Evolutionary conservation across 1,140 invertebrate species (phyloP).

Genomic region (Drosophila varians): DNA sequence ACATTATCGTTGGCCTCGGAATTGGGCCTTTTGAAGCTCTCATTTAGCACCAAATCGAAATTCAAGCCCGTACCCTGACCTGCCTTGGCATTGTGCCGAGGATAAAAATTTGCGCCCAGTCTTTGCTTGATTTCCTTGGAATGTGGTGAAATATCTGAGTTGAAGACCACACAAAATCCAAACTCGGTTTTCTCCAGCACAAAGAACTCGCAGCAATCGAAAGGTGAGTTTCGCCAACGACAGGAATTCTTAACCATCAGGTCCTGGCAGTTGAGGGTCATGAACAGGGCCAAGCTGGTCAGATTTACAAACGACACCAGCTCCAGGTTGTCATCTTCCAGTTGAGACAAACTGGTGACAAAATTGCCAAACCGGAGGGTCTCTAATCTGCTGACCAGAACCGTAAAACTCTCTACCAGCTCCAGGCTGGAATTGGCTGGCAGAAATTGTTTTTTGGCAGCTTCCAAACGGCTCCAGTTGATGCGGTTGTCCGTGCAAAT

Average conservation of each 20-base stretch:
- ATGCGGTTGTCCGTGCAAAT: conserved; percentile 87
- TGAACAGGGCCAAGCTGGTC: conserved; percentile 28
- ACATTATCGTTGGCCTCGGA: conserved; percentile 59
- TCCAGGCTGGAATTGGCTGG: conserved; percentile 52
- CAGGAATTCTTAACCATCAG: conserved; percentile 48
- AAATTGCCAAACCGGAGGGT: conserved; percentile 53
- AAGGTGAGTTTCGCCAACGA: conserved; percentile 47
- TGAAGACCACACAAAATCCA: conserved; percentile 66
- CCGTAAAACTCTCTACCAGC: conserved; percentile 37
- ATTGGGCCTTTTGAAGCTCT: conserved; percentile 50
- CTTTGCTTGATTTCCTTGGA: conserved; percentile 28
- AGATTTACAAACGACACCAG: conserved; percentile 54
- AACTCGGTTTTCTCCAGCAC: conserved; percentile 64
- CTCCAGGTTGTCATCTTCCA: conserved; percentile 68
- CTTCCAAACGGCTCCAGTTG: conserved; percentile 66
- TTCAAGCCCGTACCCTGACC: conserved; percentile 62
- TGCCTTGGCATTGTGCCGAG: conserved; percentile 64
- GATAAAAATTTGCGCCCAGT: conserved; percentile 54
- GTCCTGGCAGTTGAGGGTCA: conserved; percentile 51
- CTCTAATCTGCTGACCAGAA: conserved; percentile 49
- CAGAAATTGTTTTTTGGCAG: conserved; percentile 60
- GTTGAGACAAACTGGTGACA: conserved; percentile 31
- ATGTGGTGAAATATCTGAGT: conserved; percentile 49
- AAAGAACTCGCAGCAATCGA: conserved; percentile 71
- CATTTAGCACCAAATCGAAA: conserved; percentile 47